Evolutionary conservation across 2,888 invertebrate species (phyloP).

Genomic region (Carabus problematicus): DNA sequence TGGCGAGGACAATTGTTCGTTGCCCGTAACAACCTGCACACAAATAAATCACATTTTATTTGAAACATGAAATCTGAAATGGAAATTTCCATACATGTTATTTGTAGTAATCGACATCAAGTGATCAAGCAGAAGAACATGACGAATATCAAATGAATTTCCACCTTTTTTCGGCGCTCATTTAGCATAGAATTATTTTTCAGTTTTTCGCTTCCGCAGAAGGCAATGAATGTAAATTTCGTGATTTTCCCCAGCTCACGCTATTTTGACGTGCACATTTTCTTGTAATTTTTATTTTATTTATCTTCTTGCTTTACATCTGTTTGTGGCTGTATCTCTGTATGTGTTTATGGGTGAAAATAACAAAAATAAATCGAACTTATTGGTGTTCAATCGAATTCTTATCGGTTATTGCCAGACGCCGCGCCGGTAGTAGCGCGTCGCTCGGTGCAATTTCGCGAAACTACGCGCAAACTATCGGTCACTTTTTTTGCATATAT

Average conservation of each 20-base stretch:
- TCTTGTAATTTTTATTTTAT: constrained; percentile 1
- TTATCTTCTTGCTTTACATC: constrained; percentile 2
- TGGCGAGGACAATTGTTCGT: too few relatives aligned
- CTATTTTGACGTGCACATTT: not conserved
- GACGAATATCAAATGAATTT: too few relatives aligned
- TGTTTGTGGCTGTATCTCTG: not conserved
- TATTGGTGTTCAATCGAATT: constrained; percentile 10
- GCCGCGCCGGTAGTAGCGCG: not conserved
- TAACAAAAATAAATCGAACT: not conserved
- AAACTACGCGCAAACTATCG: too few relatives aligned
- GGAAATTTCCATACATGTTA: too few relatives aligned
- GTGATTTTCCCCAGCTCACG: not conserved
- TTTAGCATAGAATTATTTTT: not conserved
- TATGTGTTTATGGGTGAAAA: constrained; percentile 4
- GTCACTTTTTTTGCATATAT: too few relatives aligned
- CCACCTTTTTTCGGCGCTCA: too few relatives aligned
- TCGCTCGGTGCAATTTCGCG: too few relatives aligned
- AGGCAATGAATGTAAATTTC: constrained; percentile 6
- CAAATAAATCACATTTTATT: too few relatives aligned
- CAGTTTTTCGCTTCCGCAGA: not conserved
- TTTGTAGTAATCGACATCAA: too few relatives aligned
- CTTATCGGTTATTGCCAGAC: constrained; percentile 7
- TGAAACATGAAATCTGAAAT: too few relatives aligned
- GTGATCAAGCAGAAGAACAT: too few relatives aligned
- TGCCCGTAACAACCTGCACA: too few relatives aligned